Base-by-base conservation (phyloP, 2,888 invertebrate species). In the Amphipyra berbera region DNA sequence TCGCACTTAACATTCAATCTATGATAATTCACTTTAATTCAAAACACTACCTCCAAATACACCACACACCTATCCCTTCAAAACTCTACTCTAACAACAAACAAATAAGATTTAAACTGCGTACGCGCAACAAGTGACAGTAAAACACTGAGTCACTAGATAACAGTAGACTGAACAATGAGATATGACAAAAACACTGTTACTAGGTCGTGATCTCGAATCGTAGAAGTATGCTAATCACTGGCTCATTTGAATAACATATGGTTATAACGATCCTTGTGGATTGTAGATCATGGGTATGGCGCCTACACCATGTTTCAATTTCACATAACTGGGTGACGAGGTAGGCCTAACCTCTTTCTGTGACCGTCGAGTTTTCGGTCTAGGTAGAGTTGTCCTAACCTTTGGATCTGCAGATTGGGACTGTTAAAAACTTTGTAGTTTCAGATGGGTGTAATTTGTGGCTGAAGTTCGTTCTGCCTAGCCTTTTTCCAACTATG, bases 151-250 rank as follows among this genome's bases (percentile, higher is more conserved):
- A 64, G 41, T 71, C 77, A 73, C 13, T 6, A 71, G 66, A 75
- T 75, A 75, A 75, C 79, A 79, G 74, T 75, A 65, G 42, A 54
- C 49, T 56, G 59, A 62, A 78, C 76, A 79, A 78, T 70, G 45
- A 65, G 56, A 78, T 49, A 56, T 61, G 50, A 75, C 71, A 70
- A 70, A 70, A 71, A 76, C 76, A 58, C 30, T n/a, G 41, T 61
- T 55, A 58, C 44, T 79, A 47, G 74, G 79, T 76, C 79, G 66
- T 61, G 79, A 74, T 64, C 76, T 71, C 40, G 44, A 56, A 55
- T 33, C 42, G 54, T 61, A 27, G 53, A 72, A 54, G 49, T 70
- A 76, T 70, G 70, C 37, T 54, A 70, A 64, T 70, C 72, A 53
- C 42, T 47, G 40, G 33, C 49, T 56, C 33, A 38, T 71, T 75